These are phyloP conservation scores for Pentamera pediparva DNA, from an alignment of 53 echinoderm and acorn worm genomes.

Conservation along the genomic window DNA sequence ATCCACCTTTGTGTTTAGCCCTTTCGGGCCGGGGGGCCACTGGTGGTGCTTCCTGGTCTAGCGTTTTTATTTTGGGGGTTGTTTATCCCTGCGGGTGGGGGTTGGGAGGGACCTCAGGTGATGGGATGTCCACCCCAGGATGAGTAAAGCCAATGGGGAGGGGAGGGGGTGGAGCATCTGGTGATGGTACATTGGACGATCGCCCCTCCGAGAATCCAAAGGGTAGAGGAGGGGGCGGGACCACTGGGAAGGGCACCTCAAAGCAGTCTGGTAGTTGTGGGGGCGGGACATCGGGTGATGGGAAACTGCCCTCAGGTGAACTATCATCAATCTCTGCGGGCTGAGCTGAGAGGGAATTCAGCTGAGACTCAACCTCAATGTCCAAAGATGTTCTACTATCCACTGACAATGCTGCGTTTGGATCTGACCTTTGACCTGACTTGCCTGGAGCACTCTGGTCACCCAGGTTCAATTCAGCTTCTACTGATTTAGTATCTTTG, in stretches of 20 bases:
- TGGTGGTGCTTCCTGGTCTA: no score
- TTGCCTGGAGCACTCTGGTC: no score
- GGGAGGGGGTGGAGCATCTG: constrained; percentile 27
- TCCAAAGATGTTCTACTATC: no score
- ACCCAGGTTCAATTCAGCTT: no score
- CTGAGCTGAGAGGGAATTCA: no score
- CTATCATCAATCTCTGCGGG: no score
- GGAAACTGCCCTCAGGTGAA: constrained; percentile 4
- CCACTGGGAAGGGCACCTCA: constrained; percentile 78
- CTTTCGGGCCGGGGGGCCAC: not conserved
- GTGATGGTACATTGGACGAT: constrained; percentile 9
- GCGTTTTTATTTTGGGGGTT: no score
- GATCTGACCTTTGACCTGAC: no score
- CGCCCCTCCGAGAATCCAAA: constrained; percentile 41
- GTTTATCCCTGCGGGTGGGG: constrained; percentile 24
- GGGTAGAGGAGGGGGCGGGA: constrained; percentile 86
- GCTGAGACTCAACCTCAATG: no score
- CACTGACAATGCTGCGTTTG: no score
- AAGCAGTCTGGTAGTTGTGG: constrained; percentile 61
- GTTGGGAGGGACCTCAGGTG: constrained; percentile 36
- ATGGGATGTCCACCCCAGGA: constrained; percentile 46
- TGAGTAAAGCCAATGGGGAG: no score
- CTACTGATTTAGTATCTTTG: no score
- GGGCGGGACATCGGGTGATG: constrained; percentile 39
- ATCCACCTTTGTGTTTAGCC: not conserved